These are phyloP conservation scores for Alloscopus bannaensis DNA, from an alignment of 2,888 invertebrate species.

Conservation along the genomic window DNA sequence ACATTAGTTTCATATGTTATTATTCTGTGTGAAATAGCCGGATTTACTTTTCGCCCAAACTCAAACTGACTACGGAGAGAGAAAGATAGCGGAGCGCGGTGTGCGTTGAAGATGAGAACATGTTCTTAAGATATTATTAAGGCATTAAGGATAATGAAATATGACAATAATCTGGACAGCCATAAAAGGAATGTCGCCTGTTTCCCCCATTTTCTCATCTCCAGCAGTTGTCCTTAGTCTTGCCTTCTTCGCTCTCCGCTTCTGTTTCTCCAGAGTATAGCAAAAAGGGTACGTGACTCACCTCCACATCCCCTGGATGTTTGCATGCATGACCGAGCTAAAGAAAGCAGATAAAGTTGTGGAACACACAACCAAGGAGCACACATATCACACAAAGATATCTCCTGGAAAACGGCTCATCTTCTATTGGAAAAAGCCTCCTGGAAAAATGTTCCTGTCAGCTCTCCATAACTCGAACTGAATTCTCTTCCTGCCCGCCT, in stretches of 20 bases:
- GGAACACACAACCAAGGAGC: too few relatives aligned
- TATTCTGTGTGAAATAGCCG: constrained; percentile 4
- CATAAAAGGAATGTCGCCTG: constrained; percentile 25
- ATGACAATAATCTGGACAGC: constrained; percentile 33
- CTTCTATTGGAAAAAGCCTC: too few relatives aligned
- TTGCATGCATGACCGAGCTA: constrained; percentile 18
- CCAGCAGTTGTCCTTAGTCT: too few relatives aligned
- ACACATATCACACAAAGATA: not conserved
- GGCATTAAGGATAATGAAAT: constrained; percentile 43
- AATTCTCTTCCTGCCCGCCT: too few relatives aligned
- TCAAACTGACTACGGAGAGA: not conserved
- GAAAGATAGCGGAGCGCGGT: not conserved
- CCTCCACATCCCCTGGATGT: constrained; percentile 3
- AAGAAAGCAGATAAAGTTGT: constrained; percentile 15
- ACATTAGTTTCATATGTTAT: too few relatives aligned
- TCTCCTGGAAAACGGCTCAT: too few relatives aligned
- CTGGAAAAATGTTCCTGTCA: too few relatives aligned
- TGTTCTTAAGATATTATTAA: constrained; percentile 34
- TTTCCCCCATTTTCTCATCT: not conserved
- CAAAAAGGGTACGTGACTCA: constrained; percentile 17
- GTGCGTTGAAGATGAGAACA: not conserved
- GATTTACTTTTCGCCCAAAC: constrained; percentile 24
- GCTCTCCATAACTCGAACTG: too few relatives aligned
- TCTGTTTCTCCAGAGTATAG: too few relatives aligned
- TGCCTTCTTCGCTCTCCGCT: too few relatives aligned